These are phyloP conservation scores for Glaucomys volans DNA, from an alignment of 2,113 vertebrate genomes.

Conservation along the genomic window DNA sequence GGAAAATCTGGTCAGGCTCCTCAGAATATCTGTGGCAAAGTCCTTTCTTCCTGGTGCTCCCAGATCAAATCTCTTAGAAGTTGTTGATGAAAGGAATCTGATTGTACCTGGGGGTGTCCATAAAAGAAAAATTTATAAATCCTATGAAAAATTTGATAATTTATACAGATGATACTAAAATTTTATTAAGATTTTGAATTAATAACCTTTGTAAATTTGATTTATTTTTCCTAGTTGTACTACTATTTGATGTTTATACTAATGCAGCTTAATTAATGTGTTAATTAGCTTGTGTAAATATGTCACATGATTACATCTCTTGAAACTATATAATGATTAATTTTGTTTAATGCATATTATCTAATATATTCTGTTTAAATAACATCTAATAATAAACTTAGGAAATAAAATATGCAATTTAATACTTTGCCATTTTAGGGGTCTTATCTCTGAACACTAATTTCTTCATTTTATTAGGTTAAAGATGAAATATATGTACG, in stretches of 20 bases:
- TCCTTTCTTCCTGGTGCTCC: background rate
- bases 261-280: background rate
- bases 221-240: background rate
- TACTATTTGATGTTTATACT: conserved; percentile 16
- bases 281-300: background rate
- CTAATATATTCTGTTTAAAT: background rate
- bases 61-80: background rate
- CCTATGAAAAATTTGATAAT: background rate
- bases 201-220: background rate
- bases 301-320: background rate
- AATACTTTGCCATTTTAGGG: background rate
- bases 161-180: background rate
- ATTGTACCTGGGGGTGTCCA: background rate
- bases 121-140: background rate
- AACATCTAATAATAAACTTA: background rate
- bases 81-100: background rate
- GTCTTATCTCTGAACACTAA: background rate
- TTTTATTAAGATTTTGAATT: background rate
- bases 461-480: background rate
- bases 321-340: background rate
- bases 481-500: background rate
- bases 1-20: background rate
- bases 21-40: background rate
- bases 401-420: background rate
- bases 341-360: background rate